Base-by-base conservation (phyloP, 2,888 invertebrate species). In the Orchesella flavescens region DNA sequence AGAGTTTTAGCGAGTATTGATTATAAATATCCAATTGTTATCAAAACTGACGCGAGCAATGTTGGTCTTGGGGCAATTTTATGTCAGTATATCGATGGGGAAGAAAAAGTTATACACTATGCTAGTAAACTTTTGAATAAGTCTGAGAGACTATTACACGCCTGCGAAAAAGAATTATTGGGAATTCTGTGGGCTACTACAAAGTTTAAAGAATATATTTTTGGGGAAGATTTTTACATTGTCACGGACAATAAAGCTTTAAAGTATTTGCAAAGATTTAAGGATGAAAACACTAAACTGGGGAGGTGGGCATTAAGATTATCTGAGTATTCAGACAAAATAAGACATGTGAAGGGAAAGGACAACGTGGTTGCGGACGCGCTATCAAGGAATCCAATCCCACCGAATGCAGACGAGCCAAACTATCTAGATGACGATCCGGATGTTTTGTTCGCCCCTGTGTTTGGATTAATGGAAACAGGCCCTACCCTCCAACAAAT, bases 161-260 rank as follows among this genome's bases (percentile, higher is more conserved):
- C 53, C 1, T 81, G 65, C 43, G 85, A 85, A 61, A 83, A 83
- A 34, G 86, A 86, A 72, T 24, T 53, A 15, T 75, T 79, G 0
- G 85, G 71, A 4, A 84, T 86, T 61, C 68, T 84, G 4, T 85
- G 73, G 73, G 80, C 80, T 0, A 12, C 44, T 5, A 15, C 61
- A 5, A 84, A 85, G 69, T 85, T 85, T 19, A 83, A 63, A 19
- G 57, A 79, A 0, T 85, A 65, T 44, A 44, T 84, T 55, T 73
- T 59, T 23, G 85, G 86, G 7, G 71, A 84, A 61, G 66, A 76
- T 44, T 77, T 84, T 21, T 69, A 53, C n/a, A 69, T 86, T 19
- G 46, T 77, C n/a, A 86, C 86, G 1, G 86, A 86, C 59, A 83
- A 85, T 53, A 24, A 61, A 66, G 84, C 86, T 1, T 4, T 86